phyloP scores from a whole-genome alignment of 1,140 invertebrate species.

The Drosophila dunni region DNA sequence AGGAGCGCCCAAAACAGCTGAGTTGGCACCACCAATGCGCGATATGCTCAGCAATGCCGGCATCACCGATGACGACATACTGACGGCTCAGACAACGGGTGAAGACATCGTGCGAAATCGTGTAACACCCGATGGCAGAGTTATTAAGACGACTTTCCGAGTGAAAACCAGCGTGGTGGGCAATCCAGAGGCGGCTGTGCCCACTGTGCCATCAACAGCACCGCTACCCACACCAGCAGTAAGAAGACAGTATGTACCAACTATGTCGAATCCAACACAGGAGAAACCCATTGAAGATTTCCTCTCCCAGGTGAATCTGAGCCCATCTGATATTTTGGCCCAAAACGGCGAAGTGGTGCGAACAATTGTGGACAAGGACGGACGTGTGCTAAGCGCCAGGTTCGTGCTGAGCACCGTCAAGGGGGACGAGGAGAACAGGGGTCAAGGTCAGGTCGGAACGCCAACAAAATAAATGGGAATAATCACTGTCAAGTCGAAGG shows the following conservation, averaged over 20 bases:
- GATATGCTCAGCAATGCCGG: slow-evolving; percentile 41
- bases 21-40: slow-evolving; percentile 33
- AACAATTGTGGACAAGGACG: slow-evolving; percentile 70
- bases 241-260: background rate
- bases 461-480: slow-evolving; percentile 44
- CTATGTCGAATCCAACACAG: background rate
- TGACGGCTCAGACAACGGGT: slow-evolving; percentile 6
- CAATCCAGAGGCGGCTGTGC: background rate
- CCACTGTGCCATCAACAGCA: background rate
- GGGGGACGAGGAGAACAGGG: slow-evolving; percentile 10
- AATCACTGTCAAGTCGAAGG: background rate
- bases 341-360: slow-evolving; percentile 61
- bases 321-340: slow-evolving; percentile 48
- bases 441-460: background rate
- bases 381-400: slow-evolving; percentile 58
- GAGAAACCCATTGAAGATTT: slow-evolving; percentile 59
- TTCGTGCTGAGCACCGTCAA: slow-evolving; percentile 68
- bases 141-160: slow-evolving; percentile 33
- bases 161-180: background rate
- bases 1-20: background rate
- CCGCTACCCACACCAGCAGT: background rate
- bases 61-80: slow-evolving; percentile 54
- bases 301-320: slow-evolving; percentile 53
- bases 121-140: slow-evolving; percentile 38
- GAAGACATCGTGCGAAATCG: slow-evolving; percentile 34